Evolutionary conservation across 2,797 vertebrate genomes (phyloP), one percentile per base, ranked within the genome.

Genomic region (Hippoglossus hippoglossus): DNA sequence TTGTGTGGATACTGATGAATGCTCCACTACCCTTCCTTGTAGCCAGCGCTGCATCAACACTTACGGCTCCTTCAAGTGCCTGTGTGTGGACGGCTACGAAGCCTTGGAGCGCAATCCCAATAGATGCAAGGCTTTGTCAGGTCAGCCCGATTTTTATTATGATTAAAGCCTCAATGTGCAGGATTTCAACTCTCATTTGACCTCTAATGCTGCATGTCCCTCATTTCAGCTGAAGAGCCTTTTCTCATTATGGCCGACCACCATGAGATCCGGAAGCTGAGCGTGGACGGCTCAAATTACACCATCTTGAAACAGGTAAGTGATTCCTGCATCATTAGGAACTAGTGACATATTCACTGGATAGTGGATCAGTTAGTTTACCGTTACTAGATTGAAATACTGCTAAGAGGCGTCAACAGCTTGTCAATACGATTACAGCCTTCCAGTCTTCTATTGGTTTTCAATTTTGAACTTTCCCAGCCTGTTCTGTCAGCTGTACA

Each of bases 191-290:
- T 75, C 28, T 21, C 24, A 28, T 18, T 2, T 4, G 56, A n/a
- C 22, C 50, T 60, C 15, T 80, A 34, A 89, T 0, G 0, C 25
- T 25, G 3, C 13, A 2, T 62, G 12, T 72, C 73, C n/a, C 44
- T 39, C 18, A 61, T 84, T 82, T 80, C 94, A 99, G 98, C 93
- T 86, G 97, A 99, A 89, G 98, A 99, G 75, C 97, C 98, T 47
- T 97, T 99, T 87, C 95, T 99, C 84, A 97, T 99, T 83, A 96
- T 99, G 91, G 98, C 98, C 22, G 98, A 99, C 92, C 98, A 98
- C 91, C 98, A 99, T 75, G 97, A 99, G 91, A 99, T 99, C 88
- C 95, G 98, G 84, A 99, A 98, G 95, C 96, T 99, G 85, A 99
- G 96, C 83, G 96, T 97, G 22, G 98, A 99, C 83, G 98, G 98